A percentile compares a stretch with the other conserved stretches of the same genome.
These are phyloP conservation scores for Babylonia areolata DNA, from an alignment of 1,140 invertebrate species.

Conservation along the genomic window DNA sequence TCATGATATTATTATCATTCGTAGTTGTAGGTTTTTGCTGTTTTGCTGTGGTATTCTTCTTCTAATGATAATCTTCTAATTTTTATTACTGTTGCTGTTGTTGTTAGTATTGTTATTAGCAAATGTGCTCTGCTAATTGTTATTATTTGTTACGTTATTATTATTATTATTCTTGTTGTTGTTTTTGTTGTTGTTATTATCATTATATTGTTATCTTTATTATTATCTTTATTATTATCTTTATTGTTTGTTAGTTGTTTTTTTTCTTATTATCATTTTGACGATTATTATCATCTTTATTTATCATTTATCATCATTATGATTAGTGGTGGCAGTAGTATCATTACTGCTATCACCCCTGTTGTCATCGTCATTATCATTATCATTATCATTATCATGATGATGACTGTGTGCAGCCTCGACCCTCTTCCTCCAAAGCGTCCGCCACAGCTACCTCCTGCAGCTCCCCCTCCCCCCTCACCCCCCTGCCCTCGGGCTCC, in stretches of 20 bases:
- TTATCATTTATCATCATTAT: too few species aligned
- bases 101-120: background rate
- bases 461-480: background rate
- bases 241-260: background rate
- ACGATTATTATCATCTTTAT: background rate
- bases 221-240: background rate
- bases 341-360: background rate
- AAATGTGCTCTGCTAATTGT: background rate
- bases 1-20: too few species aligned
- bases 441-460: conserved; percentile 24
- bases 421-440: conserved; percentile 32
- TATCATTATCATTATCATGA: background rate
- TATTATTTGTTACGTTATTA: background rate
- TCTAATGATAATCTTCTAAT: background rate
- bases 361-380: too few species aligned
- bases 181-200: background rate
- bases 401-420: conserved; percentile 1
- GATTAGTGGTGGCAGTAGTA: background rate
- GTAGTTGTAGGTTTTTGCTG: too few species aligned
- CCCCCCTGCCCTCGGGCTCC: background rate
- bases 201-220: too few species aligned
- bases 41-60: too few species aligned
- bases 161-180: background rate
- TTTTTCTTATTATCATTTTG: background rate
- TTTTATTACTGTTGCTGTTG: background rate